phyloP scores from a whole-genome alignment of 2,888 invertebrate genomes.

The Pecten maximus region DNA sequence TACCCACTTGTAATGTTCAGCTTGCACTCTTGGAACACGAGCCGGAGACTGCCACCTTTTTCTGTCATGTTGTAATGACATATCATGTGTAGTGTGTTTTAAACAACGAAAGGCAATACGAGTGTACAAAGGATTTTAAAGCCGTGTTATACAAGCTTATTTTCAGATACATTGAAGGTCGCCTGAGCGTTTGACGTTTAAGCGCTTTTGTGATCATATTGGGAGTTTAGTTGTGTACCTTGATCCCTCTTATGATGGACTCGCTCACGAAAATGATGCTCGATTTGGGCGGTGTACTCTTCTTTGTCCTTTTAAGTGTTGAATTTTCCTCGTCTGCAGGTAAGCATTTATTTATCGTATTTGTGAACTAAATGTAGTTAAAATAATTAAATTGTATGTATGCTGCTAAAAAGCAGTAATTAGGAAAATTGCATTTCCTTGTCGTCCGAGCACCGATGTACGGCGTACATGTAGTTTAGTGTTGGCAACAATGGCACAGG shows the following conservation, averaged over 20 bases:
- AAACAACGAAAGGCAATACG: neutral
- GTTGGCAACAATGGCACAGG: too few relatives aligned
- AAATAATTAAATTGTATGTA: too few relatives aligned
- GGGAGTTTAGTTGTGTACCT: neutral
- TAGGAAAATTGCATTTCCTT: too few relatives aligned
- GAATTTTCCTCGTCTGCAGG: neutral
- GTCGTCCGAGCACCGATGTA: too few relatives aligned
- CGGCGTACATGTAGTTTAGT: too few relatives aligned
- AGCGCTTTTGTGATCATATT: neutral
- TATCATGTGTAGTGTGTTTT: neutral
- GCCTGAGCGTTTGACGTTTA: neutral
- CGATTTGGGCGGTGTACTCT: neutral
- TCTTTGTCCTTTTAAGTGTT: neutral
- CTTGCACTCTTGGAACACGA: constrained; percentile 15
- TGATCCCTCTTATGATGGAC: neutral
- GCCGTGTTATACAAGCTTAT: too few relatives aligned
- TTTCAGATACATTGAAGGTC: neutral
- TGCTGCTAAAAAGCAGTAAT: too few relatives aligned
- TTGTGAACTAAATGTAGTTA: neutral
- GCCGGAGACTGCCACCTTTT: neutral
- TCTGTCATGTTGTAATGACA: neutral
- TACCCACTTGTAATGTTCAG: neutral
- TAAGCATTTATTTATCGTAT: neutral
- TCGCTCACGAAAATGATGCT: neutral
- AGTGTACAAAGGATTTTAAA: neutral